Percentiles rank a stretch among this genome's conserved stretches.
These are phyloP conservation scores for Megaceryle alcyon DNA, from an alignment of 2,797 vertebrate genomes.

Conservation along the genomic window DNA sequence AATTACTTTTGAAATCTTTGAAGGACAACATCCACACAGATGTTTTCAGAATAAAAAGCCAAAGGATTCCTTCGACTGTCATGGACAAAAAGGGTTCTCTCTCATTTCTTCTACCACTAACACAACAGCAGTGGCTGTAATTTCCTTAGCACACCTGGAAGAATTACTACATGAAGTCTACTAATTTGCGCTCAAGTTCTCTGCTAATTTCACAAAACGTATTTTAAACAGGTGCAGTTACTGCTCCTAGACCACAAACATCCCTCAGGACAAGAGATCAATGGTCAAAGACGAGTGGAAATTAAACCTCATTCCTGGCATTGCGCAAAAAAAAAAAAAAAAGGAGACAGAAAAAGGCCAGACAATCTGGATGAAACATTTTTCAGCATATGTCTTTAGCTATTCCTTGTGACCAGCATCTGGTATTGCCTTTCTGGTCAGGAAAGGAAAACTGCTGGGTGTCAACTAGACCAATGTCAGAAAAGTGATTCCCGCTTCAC, in stretches of 20 bases:
- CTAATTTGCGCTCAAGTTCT: background rate
- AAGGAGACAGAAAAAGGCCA: background rate
- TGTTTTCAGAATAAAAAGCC: conserved; percentile 3
- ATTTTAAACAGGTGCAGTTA: background rate
- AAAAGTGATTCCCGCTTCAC: background rate
- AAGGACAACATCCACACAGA: conserved; percentile 26
- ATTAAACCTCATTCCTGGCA: background rate
- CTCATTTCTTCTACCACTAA: background rate
- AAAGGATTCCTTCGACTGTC: background rate
- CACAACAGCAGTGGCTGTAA: background rate
- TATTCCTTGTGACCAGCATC: background rate
- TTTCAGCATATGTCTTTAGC: background rate
- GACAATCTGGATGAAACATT: background rate
- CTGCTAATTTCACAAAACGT: background rate
- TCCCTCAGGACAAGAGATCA: background rate
- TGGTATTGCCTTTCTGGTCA: background rate
- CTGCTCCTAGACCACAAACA: background rate
- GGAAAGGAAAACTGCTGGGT: background rate
- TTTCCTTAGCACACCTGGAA: conserved; percentile 2
- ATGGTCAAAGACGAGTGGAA: background rate
- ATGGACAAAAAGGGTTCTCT: background rate
- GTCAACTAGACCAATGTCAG: rapidly evolving
- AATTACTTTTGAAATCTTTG: conserved; percentile 18
- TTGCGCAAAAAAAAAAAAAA: background rate
- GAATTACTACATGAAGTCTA: background rate